Evolutionary conservation across 2,797 vertebrate species (phyloP).

Genomic region (Chiroxiphia lanceolata): DNA sequence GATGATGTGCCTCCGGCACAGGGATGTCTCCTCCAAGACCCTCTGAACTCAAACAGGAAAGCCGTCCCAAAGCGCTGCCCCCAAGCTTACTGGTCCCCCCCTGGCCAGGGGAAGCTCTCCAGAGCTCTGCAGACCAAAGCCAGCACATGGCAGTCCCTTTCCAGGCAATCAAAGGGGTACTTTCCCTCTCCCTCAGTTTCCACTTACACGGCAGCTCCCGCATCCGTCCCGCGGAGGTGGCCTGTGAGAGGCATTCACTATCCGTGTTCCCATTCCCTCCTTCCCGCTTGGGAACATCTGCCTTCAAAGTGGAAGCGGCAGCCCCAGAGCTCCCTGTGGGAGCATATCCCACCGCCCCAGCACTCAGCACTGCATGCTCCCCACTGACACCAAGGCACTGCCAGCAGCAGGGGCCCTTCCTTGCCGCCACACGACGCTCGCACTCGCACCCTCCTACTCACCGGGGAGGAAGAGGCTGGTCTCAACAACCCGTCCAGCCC

Average conservation of each 20-base stretch:
- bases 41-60: not conserved
- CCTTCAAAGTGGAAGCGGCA: not conserved
- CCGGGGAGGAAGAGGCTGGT: constrained; percentile 34
- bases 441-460: constrained; percentile 8
- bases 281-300: not conserved
- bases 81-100: not conserved
- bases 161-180: not conserved
- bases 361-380: accelerated
- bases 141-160: not conserved
- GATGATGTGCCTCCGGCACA: not conserved
- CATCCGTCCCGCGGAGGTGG: not conserved
- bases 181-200: not conserved
- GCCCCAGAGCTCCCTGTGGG: not conserved
- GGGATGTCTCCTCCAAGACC: not conserved
- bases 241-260: not conserved
- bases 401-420: not conserved
- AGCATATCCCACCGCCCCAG: accelerated
- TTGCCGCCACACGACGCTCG: accelerated
- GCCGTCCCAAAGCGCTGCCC: not conserved
- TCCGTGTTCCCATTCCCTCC: not conserved
- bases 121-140: not conserved
- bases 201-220: not conserved
- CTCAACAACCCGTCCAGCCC: constrained; percentile 38
- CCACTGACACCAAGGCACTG: accelerated
- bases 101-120: not conserved